Conservation (phyloP, 1,140 invertebrate species). For the Diploscapter pachys region DNA sequence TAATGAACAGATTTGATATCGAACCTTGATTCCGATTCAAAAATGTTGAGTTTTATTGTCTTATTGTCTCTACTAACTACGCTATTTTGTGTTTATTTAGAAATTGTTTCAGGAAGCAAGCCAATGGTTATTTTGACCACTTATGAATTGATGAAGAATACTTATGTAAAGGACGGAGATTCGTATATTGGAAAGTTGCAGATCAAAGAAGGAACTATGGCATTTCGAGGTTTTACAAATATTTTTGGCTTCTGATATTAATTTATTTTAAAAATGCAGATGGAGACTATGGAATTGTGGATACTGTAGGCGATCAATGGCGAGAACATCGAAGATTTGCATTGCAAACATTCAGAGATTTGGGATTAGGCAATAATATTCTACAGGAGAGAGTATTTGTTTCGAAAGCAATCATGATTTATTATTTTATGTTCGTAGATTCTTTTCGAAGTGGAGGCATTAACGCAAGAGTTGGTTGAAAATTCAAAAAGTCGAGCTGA, state of each 20-base stretch:
- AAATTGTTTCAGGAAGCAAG: neutral
- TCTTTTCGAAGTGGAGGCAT: conserved; percentile 26
- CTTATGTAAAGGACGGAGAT: conserved; percentile 25
- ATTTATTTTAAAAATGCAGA: conserved; percentile 10
- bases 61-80: too few species aligned
- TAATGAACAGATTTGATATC: too few species aligned
- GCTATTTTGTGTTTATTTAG: too few species aligned
- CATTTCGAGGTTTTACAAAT: conserved; percentile 17
- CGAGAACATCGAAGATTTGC: conserved; percentile 83
- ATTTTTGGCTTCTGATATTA: neutral
- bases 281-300: conserved; percentile 73
- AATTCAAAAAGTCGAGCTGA: neutral
- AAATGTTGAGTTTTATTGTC: too few species aligned
- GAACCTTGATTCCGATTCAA: too few species aligned
- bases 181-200: conserved; percentile 15
- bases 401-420: neutral
- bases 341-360: conserved; percentile 77
- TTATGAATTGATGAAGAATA: conserved; percentile 19
- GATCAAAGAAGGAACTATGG: conserved; percentile 5
- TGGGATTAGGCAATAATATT: conserved; percentile 68
- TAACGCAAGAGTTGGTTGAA: conserved; percentile 16
- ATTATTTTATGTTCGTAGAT: conserved; percentile 15
- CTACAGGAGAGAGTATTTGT: conserved; percentile 10
- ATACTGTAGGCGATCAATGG: conserved; percentile 82
- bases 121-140: conserved; percentile 23